Conservation (phyloP, 2,888 invertebrate genomes). For the Timema cristinae region DNA sequence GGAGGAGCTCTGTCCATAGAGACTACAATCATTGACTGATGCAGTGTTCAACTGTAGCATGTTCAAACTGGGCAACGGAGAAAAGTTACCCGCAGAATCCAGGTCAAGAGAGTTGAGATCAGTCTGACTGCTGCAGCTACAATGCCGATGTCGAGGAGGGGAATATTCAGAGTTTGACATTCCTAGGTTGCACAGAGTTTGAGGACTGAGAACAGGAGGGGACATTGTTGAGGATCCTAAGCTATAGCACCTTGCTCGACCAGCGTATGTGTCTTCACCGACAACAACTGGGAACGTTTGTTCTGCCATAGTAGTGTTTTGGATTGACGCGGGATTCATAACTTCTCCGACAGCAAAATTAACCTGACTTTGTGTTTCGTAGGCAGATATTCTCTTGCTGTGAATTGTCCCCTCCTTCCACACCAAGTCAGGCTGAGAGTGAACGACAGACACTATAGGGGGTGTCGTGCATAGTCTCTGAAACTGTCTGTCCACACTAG, state of each 20-base stretch:
- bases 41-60: slow-evolving; percentile 42
- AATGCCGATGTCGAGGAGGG: slow-evolving; percentile 46
- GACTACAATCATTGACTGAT: slow-evolving; percentile 54
- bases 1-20: slow-evolving; percentile 46
- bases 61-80: slow-evolving; percentile 48
- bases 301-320: background rate
- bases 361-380: slow-evolving; percentile 46
- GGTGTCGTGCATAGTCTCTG: background rate
- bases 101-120: slow-evolving; percentile 63
- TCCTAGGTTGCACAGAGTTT: slow-evolving; percentile 61
- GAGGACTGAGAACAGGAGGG: slow-evolving; percentile 56
- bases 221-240: slow-evolving; percentile 53
- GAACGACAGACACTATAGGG: slow-evolving; percentile 1
- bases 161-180: slow-evolving; percentile 37
- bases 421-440: slow-evolving; percentile 8
- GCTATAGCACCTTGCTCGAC: slow-evolving; percentile 61
- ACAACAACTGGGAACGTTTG: background rate
- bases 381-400: background rate
- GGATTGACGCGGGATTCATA: slow-evolving; percentile 45
- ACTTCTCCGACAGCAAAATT: slow-evolving; percentile 68
- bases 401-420: background rate
- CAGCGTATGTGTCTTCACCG: slow-evolving; percentile 22
- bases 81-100: slow-evolving; percentile 44
- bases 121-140: slow-evolving; percentile 70
- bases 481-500: slow-evolving; percentile 28